Conservation (phyloP, 2,113 vertebrate species). For the Electrona antarctica region DNA sequence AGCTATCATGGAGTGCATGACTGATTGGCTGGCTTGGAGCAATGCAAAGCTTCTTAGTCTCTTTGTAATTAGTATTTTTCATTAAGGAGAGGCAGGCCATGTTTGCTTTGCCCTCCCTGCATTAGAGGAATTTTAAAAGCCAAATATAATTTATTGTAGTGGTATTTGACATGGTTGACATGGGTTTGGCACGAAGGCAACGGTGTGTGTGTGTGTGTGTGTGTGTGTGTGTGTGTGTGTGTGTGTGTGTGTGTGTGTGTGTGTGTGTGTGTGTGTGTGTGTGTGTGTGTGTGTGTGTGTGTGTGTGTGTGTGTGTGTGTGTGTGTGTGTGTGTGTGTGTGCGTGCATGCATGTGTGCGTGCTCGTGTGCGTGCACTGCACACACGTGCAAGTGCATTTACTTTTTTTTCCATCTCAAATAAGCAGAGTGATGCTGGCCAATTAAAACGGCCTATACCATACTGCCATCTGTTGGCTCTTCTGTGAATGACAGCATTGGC, state of each 20-base stretch:
- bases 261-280: neutral
- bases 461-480: conserved; percentile 66
- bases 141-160: neutral
- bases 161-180: neutral
- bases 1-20: too few species aligned
- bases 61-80: neutral
- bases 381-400: neutral
- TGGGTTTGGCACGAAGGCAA: neutral
- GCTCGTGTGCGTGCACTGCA: neutral
- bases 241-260: neutral
- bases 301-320: neutral
- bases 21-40: too few species aligned
- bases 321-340: neutral
- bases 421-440: conserved; percentile 14
- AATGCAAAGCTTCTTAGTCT: too few species aligned
- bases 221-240: neutral
- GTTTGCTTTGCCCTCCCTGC: neutral
- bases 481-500: conserved; percentile 23
- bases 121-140: neutral
- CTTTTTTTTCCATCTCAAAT: neutral
- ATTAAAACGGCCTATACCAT: conserved; percentile 34
- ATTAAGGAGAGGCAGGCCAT: neutral
- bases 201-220: neutral
- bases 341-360: neutral
- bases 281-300: neutral